Conservation (phyloP, 2,113 vertebrate species). For the Tyrannus savana region DNA sequence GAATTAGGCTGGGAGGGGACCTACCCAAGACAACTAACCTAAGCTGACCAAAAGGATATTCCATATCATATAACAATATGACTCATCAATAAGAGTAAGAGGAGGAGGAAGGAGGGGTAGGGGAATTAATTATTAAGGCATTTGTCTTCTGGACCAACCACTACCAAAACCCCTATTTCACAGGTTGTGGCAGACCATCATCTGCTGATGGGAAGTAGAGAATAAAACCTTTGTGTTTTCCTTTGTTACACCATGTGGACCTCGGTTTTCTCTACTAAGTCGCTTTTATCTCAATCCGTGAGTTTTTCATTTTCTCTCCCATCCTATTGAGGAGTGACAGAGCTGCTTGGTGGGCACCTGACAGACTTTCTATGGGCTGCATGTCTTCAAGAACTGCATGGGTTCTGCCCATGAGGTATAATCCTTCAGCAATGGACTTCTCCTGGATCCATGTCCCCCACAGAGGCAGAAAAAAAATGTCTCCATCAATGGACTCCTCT, state of each 20-base stretch:
- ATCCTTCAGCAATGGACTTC: background rate
- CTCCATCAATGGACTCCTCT: background rate
- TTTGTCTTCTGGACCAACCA: background rate
- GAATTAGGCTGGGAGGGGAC: background rate
- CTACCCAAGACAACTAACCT: background rate
- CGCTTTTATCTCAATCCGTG: background rate
- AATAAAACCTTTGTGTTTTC: background rate
- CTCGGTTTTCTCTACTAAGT: background rate
- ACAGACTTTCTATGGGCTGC: background rate
- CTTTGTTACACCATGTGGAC: background rate
- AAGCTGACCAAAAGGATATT: background rate
- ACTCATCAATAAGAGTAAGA: background rate
- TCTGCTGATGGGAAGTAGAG: background rate
- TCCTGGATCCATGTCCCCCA: no score
- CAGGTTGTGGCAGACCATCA: fast-evolving
- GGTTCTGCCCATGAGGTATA: background rate
- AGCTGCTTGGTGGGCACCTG: background rate
- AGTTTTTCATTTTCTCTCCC: background rate
- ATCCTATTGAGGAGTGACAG: background rate
- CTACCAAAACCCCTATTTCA: background rate
- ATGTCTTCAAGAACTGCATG: background rate
- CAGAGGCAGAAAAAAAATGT: background rate
- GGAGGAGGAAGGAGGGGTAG: background rate
- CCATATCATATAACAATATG: background rate
- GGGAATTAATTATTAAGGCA: background rate